Percentiles rank a stretch among this genome's conserved stretches.
Evolutionary conservation across 1,140 invertebrate species (phyloP).

Genomic region (Drosophila lini): DNA sequence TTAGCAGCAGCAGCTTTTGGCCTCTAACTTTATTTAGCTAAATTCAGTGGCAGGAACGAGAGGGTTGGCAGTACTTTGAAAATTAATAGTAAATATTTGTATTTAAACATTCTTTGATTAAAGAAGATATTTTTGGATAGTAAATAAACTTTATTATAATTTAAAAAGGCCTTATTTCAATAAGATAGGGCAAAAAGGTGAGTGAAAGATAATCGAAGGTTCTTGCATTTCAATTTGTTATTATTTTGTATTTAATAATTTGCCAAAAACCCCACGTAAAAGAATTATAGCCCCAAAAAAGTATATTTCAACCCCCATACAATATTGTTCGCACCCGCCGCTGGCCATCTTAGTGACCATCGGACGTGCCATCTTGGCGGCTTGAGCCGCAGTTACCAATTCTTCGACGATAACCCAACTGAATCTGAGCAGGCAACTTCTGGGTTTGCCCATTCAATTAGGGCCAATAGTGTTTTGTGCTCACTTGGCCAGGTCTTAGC

Average conservation of each 20-base stretch:
- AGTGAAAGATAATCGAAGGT: background rate
- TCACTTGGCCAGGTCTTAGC: conserved; percentile 20
- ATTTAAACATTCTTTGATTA: background rate
- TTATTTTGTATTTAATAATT: background rate
- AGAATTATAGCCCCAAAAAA: background rate
- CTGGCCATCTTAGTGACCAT: conserved; percentile 34
- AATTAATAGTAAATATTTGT: background rate
- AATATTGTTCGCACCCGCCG: background rate
- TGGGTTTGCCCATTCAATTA: conserved; percentile 51
- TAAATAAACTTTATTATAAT: background rate
- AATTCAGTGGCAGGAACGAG: background rate
- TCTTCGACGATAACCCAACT: conserved; percentile 40
- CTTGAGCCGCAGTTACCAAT: conserved; percentile 8
- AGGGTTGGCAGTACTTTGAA: background rate
- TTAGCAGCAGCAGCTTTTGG: conserved; percentile 55
- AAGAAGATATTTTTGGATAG: background rate
- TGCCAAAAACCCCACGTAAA: background rate
- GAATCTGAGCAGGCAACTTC: conserved; percentile 13
- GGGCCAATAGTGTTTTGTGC: conserved; percentile 42
- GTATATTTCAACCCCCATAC: background rate
- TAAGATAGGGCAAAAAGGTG: background rate
- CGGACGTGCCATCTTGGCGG: conserved; percentile 40
- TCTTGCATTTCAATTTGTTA: background rate
- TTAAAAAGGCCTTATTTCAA: background rate
- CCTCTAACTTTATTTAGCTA: conserved; percentile 30